Evolutionary conservation across 2,113 vertebrate species (phyloP), one percentile per base, ranked within the genome.

Genomic region (Rhinichthys klamathensis): DNA sequence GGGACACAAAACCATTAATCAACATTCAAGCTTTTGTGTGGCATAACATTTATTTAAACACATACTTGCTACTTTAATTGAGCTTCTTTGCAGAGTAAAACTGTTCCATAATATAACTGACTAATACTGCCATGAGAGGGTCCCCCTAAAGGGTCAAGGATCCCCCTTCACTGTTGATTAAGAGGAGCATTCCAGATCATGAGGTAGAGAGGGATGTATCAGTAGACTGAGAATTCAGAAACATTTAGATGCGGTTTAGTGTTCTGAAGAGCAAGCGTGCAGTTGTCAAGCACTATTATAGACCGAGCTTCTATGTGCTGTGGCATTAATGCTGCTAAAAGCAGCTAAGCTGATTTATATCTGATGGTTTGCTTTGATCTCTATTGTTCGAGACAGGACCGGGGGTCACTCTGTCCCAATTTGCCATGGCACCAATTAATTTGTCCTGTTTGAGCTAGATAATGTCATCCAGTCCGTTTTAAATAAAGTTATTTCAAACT

Each of bases 401-500:
- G 0, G 18, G 35, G 15, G 3, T 21, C 27, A 46, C n/a, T 27
- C 58, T 46, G 78, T 65, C 58, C 38, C 4, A 21, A 23, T 65
- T 46, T 80, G 35, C 58, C 38, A 46, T 65, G 60, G 35, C 9
- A 5, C 15, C 60, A 80, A 21, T 80, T 7, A 2, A 9, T 82
- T 63, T 35, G 21, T 82, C 8, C 38, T 82, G 4, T 69, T 69
- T 44, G 15, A 80, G 60, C 60, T 46, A 49, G 35, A 80, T 80
- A 46, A 65, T 82, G 80, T n/a, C 58, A 80, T 23, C 1, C 41
- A 32, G 61, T 69, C 46, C 6, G 15, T 67, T 54, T 82, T 51
- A 82, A 51, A 51, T 32, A 30, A 80, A 80, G 27, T 67, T 67
- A 67, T 80, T 30, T 63, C 13, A 5, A 54, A 32, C 80, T 51